Base-by-base conservation (phyloP, 2,797 vertebrate species). In the Sebastes hopkinsi region DNA sequence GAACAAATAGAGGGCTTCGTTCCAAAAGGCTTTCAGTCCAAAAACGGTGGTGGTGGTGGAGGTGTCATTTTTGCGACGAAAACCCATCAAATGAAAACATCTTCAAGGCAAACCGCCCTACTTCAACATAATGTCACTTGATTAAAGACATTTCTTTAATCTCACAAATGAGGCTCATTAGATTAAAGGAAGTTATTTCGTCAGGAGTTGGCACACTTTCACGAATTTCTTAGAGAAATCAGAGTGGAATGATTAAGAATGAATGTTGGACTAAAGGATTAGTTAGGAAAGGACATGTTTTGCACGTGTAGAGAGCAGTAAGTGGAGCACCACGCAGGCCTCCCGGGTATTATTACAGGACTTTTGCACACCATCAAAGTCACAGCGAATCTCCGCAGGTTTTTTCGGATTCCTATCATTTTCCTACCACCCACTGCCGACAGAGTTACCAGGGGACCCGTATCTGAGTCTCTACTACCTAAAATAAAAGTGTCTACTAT, bases 161-260 rank as follows among this genome's bases (percentile, higher is more conserved):
- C 88, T 85, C 65, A 82, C 85, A 84, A 92, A 91, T 90, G 84
- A 90, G 80, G 56, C 82, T 87, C 84, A 84, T 81, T 84, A 80
- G 82, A 89, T 90, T 87, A 87, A 88, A 86, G 65, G 18, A 34
- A 84, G 71, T 65, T 75, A 50, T 87, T 80, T 86, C 50, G 86
- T 83, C 73, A 76, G 42, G 82, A 83, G 58, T 79, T 77, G 83
- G 80, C 76, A 86, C 71, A 78, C 54, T 65, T 80, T 71, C 56
- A 75, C 34, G n/a, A 65, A 65, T 80, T 62, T 84, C 61, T 86
- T 54, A 18, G 3, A 61, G 58, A 82, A 88, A 77, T 72, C 56
- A 25, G 64, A 87, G 76, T 20, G 3, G 65, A 80, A 58, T 86
- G 60, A 88, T 87, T 80, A 83, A 73, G 77, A 88, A 85, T 86